Evolutionary conservation across 2,888 invertebrate species (phyloP), one percentile per base, ranked within the genome.

Genomic region (Sminthurinus aureus): DNA sequence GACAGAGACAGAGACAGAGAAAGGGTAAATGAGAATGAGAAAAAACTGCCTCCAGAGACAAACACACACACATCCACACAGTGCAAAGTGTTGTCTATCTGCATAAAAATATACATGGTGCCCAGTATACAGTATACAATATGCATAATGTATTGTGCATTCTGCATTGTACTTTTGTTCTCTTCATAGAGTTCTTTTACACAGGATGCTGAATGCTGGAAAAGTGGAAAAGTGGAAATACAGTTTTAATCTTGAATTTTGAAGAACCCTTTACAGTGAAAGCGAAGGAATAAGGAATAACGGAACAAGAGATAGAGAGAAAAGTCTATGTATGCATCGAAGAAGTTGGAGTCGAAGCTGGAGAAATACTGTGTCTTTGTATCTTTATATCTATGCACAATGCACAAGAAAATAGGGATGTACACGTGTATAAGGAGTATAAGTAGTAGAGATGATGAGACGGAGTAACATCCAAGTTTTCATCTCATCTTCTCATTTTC

Each of bases 181-280:
- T 38, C 3, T 38, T 38, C 38, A 38, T 38, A 1, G 1, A 38
- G 3, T 4, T 38, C 38, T 38, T 38, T 38, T 38, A 1, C 38
- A 38, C 38, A 6, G 38, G 38, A 38, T 38, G 38, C 6, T 38
- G 38, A 38, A 38, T 38, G 3, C 38, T 38, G 38, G n/a, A 38
- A 75, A 38, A n/a, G 26, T 13, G 51, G 71, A 79, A 71, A 51
- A 79, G 38, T 79, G 78, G 24, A 78, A 78, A 66, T 78, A 66
- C 15, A 50, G 22, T 67, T 79, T 79, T 58, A 58, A 58, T 71
- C 26, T 20, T 71, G 71, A 71, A 81, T 81, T 80, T 81, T 81
- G 74, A 81, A 81, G 74, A 73, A 81, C 81, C 81, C 81, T 58
- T 58, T 20, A n/a, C n/a, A n/a, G n/a, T n/a, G n/a, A n/a, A n/a